Percentiles rank a stretch among this genome's conserved stretches.
Conservation (phyloP, 2,888 invertebrate genomes). For the Lacanobia wlatinum region DNA sequence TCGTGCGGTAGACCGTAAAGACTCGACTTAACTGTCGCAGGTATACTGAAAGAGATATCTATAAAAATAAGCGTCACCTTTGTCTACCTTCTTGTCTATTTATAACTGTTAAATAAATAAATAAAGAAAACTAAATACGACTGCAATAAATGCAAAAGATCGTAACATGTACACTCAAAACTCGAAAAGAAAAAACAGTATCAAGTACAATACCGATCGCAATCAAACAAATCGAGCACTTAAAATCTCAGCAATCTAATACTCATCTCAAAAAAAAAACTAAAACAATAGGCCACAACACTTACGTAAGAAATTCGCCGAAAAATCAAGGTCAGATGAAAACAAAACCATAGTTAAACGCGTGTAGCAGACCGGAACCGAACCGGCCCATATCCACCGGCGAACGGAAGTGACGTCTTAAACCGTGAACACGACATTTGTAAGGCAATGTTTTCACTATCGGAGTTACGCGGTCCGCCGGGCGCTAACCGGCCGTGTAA, state of each 20-base stretch:
- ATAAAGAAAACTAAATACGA: too few relatives aligned
- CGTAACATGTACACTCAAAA: slow-evolving; percentile 7
- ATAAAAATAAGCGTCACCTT: too few relatives aligned
- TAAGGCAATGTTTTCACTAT: slow-evolving; percentile 83
- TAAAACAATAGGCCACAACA: slow-evolving; percentile 67
- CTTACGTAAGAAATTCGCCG: slow-evolving; percentile 74
- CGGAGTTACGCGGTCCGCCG: slow-evolving; percentile 78
- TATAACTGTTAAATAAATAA: too few relatives aligned
- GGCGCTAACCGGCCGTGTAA: slow-evolving; percentile 81
- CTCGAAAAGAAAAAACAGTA: slow-evolving; percentile 20
- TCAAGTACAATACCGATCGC: slow-evolving; percentile 30
- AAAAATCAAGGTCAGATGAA: slow-evolving; percentile 82
- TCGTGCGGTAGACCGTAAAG: too few relatives aligned
- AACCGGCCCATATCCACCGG: slow-evolving; percentile 82
- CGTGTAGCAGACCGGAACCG: slow-evolving; percentile 82
- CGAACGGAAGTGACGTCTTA: slow-evolving; percentile 83
- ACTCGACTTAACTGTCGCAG: too few relatives aligned
- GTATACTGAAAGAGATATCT: too few relatives aligned
- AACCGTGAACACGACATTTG: slow-evolving; percentile 65
- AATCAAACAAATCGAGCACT: slow-evolving; percentile 51
- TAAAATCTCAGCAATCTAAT: slow-evolving; percentile 50
- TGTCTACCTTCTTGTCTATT: too few relatives aligned
- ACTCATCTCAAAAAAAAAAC: slow-evolving; percentile 46
- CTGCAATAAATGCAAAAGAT: not conserved
- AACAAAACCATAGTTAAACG: slow-evolving; percentile 85